phyloP scores from a whole-genome alignment of 2,797 vertebrate genomes.

The Florisuga fusca region DNA sequence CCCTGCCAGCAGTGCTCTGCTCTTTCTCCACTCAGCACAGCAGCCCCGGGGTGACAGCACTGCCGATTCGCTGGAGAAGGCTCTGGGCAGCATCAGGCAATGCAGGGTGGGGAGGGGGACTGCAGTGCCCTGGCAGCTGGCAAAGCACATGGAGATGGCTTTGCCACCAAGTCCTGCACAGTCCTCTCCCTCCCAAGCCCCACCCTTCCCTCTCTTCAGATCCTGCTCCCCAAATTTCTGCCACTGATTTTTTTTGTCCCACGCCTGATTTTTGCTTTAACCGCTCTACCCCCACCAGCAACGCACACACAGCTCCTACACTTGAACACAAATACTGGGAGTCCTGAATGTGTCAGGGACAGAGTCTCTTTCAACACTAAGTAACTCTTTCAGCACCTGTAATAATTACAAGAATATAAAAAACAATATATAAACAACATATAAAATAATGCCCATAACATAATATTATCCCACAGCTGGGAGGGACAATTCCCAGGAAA shows the following conservation, averaged over 20 bases:
- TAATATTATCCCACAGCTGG: not conserved
- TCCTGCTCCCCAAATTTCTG: not conserved
- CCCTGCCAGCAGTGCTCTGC: not conserved
- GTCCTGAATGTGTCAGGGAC: not conserved
- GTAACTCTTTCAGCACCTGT: too few species aligned
- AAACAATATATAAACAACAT: not conserved
- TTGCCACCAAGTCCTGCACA: not conserved
- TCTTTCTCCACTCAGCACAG: not conserved
- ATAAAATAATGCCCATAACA: not conserved
- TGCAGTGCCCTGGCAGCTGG: not conserved
- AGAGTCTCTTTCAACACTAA: not conserved
- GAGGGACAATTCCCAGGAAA: not conserved
- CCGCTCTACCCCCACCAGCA: not conserved
- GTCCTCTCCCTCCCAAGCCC: not conserved
- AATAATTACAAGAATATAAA: not conserved
- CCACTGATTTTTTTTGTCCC: not conserved
- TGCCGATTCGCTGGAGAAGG: not conserved
- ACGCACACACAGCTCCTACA: not conserved
- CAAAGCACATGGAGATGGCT: fast-evolving
- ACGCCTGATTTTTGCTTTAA: not conserved
- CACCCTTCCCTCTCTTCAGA: not conserved
- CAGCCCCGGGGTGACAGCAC: not conserved
- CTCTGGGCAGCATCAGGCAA: not conserved
- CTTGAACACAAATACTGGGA: not conserved
- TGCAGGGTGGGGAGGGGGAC: not conserved